Evolutionary conservation across 2,888 invertebrate genomes (phyloP), one percentile per base, ranked within the genome.

Genomic region (Perizoma affinitatum): DNA sequence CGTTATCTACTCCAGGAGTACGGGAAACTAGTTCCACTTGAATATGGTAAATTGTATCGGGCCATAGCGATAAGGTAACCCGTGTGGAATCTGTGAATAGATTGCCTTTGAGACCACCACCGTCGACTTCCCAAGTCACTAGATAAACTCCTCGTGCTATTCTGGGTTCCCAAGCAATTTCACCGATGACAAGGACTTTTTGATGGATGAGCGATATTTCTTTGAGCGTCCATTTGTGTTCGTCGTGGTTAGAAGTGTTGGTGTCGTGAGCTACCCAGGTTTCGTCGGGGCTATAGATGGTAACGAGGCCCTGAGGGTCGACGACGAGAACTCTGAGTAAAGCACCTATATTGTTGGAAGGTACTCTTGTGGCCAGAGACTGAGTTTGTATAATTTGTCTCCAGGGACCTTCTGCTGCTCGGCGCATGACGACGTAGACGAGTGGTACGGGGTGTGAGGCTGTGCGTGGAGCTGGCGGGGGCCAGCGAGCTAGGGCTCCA

Each of bases 41-140:
- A 78, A 96, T 96, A 85, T 96, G 95, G 85, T 96, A 96, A 69
- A 96, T 87, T 47, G 96, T 96, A 82, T 96, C 96, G 51, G 96
- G 96, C 96, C 96, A 96, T 54, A 96, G 90, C 59, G 96, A 96
- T 70, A 96, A 86, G 56, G 96, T 96, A 65, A 96, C 96, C 75
- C 95, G 94, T 61, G 96, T 96, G 54, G 96, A 95, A 84, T 96
- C 96, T 45, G 96, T 96, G 86, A 96, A 96, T 68, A 96, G 92
- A 86, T 96, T 96, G 68, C 96, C 96, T 87, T 96, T 96, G 63
- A 96, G 90, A 67, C 96, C 96, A 71, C 96, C 96, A 61, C 96
- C 96, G 76, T 95, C 95, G 57, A 96, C 95, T 93, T 96, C 96
- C 96, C 96, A 96, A 65, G 96, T 96, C 54, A 96, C 96, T 77